These are phyloP conservation scores for Pagetopsis macropterus DNA, from an alignment of 2,797 vertebrate genomes.

Conservation along the genomic window DNA sequence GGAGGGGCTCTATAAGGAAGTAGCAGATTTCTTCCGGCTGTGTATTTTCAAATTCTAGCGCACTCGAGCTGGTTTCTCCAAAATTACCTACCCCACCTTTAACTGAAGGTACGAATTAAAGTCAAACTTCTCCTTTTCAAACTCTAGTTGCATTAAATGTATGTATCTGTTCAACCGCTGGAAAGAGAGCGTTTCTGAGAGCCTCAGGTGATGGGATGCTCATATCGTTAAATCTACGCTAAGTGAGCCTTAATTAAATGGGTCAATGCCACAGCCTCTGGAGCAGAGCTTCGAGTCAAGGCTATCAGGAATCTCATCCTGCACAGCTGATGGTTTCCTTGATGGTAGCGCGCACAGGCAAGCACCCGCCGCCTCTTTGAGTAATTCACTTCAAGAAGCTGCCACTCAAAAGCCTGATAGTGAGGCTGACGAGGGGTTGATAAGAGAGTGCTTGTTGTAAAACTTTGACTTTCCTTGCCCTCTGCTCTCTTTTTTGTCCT, in stretches of 20 bases:
- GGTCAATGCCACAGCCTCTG: constrained; percentile 26
- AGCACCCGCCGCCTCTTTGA: constrained; percentile 50
- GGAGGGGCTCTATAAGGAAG: too few species aligned
- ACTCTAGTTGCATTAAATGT: constrained; percentile 17
- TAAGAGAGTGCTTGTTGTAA: constrained; percentile 49
- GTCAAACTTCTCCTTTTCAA: constrained; percentile 7
- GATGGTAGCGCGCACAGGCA: constrained; percentile 39
- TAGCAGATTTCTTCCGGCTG: too few species aligned
- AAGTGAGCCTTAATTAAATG: constrained; percentile 66
- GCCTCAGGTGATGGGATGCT: constrained; percentile 15
- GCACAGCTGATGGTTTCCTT: constrained; percentile 60
- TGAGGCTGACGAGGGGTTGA: constrained; percentile 38
- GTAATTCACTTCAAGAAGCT: constrained; percentile 64
- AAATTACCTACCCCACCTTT: neutral
- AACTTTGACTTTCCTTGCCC: constrained; percentile 50
- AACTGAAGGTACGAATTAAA: constrained; percentile 32
- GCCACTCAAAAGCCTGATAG: constrained; percentile 61
- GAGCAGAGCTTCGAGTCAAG: constrained; percentile 52
- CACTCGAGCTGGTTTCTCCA: too few species aligned
- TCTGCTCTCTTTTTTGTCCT: constrained; percentile 40
- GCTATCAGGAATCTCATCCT: constrained; percentile 65
- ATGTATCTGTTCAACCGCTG: constrained; percentile 21
- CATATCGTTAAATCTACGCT: constrained; percentile 53
- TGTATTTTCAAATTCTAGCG: too few species aligned
- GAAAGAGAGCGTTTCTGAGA: constrained; percentile 8